Evolutionary conservation across 1,140 invertebrate species (phyloP), one percentile per base, ranked within the genome.

Genomic region (Chelonus insularis): DNA sequence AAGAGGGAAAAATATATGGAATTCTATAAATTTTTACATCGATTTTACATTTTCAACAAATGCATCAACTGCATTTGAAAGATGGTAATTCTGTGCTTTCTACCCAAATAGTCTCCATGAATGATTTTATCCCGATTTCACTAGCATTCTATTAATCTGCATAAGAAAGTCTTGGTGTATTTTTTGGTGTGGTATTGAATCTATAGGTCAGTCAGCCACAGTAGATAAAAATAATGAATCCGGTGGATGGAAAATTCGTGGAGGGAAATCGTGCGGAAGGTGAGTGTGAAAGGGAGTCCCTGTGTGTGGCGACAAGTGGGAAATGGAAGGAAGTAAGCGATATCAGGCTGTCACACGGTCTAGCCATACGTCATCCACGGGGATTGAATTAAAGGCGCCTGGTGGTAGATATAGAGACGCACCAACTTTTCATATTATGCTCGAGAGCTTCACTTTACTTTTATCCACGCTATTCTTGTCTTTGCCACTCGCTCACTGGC

Each of bases 401-500:
- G 70, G 61, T 65, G 66, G 36, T 56, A 52, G 48, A 66, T 60
- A 72, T 70, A 66, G 69, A 73, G 66, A 73, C 60, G 64, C 66
- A 29, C 41, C 64, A 76, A 76, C 72, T 76, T 76, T 74, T 74
- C 71, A 71, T 74, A 76, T 76, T 74, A 74, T 70, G 67, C 60
- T 62, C 62, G 14, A 62, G 48, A 64, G 54, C 51, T 60, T 55
- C 51, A 50, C 23, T 48, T 58, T 57, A 41, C 55, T 57, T 16
- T 47, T 63, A 60, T 65, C 60, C 52, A 50, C 47, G 8, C 14
- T 23, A 37, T 55, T 23, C 12, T 47, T 37, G 16, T 50, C 25
- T 37, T 50, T 39, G 14, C 16, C 43, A 50, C 36, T 52, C n/a
- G n/a, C 18, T 43, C 37, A n/a, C 25, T 20, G 18, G 34, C 36